Conservation (phyloP, 2,113 vertebrate genomes). For the Eurypyga helias region DNA sequence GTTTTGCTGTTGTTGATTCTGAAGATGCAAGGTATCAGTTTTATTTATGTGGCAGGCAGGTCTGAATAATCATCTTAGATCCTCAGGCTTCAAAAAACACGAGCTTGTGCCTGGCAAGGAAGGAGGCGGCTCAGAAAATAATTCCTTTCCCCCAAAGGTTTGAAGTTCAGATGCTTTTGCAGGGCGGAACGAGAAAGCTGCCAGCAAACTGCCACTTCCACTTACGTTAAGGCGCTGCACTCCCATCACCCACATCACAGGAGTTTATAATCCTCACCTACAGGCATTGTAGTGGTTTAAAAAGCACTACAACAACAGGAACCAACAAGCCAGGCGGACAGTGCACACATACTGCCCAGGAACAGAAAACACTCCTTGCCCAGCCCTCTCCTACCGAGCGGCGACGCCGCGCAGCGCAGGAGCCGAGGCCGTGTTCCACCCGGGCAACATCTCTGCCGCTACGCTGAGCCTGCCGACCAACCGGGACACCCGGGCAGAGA, state of each 20-base stretch:
- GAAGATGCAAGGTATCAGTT: not conserved
- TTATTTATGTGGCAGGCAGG: not conserved
- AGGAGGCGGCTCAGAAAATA: not conserved
- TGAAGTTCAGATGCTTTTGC: not conserved
- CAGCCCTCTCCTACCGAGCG: rapidly evolving
- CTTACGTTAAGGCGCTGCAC: not conserved
- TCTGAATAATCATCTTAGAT: not conserved
- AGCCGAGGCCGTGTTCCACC: not conserved
- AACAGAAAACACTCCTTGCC: not conserved
- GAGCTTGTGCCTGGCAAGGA: not conserved
- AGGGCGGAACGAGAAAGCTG: not conserved
- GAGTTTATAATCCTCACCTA: not conserved
- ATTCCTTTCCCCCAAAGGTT: not conserved
- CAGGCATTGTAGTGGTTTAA: not conserved
- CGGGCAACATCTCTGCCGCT: not conserved
- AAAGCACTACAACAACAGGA: not conserved
- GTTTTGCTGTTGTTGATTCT: not conserved
- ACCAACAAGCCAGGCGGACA: not conserved
- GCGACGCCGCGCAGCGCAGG: not conserved
- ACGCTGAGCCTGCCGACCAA: not conserved
- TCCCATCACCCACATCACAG: not conserved
- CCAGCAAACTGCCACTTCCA: not conserved
- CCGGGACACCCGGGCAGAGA: not conserved
- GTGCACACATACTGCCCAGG: rapidly evolving
- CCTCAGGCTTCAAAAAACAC: not conserved